These are phyloP conservation scores for Stegastes partitus DNA, from an alignment of 2,113 vertebrate species.

Conservation along the genomic window DNA sequence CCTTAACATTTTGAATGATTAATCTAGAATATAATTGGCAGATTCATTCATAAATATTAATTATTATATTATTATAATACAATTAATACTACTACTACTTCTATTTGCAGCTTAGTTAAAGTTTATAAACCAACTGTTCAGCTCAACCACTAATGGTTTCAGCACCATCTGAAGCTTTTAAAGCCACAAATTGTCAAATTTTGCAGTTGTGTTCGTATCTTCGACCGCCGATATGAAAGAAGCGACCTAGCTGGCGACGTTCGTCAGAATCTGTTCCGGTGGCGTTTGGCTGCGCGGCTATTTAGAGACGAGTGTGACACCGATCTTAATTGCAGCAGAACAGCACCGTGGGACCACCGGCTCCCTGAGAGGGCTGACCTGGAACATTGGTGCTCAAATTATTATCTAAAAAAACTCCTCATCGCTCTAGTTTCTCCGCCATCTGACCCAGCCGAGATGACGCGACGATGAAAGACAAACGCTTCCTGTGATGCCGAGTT, in stretches of 20 bases:
- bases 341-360: conserved; percentile 50
- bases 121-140: background rate
- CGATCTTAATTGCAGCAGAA: conserved; percentile 73
- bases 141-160: background rate
- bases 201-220: background rate
- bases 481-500: background rate
- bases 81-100: background rate
- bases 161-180: background rate
- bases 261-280: conserved; percentile 63
- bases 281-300: conserved; percentile 61
- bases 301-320: conserved; percentile 75
- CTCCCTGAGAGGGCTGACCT: conserved; percentile 76
- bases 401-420: conserved; percentile 71
- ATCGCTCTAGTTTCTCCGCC: conserved; percentile 70
- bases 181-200: background rate
- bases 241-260: conserved; percentile 51
- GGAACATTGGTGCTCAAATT: conserved; percentile 75
- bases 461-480: conserved; percentile 2
- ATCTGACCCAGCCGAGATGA: conserved; percentile 56
- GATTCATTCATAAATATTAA: too few relatives aligned
- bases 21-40: background rate
- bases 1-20: background rate
- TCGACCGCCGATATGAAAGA: background rate
- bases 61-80: too few relatives aligned
- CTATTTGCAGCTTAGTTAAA: background rate